Percentiles rank a stretch among this genome's conserved stretches.
phyloP scores from a whole-genome alignment of 53 echinoderm and acorn worm genomes.

The Henricia sp. region DNA sequence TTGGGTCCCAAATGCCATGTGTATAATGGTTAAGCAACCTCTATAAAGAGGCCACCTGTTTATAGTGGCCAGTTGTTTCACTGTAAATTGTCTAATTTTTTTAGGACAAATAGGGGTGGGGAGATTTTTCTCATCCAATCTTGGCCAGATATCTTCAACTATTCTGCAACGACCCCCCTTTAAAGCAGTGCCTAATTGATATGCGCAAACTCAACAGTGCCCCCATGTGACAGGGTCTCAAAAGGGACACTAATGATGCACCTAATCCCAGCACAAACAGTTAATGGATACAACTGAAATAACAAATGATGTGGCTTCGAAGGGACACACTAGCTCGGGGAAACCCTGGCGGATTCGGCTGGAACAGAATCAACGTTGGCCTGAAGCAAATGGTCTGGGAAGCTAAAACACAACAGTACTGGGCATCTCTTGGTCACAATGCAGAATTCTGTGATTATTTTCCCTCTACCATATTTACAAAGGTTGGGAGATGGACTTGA shows the following conservation, averaged over 20 bases:
- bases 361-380: constrained; percentile 42
- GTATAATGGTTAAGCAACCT: too few species aligned
- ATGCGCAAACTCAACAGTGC: constrained; percentile 35
- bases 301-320: constrained; percentile 47
- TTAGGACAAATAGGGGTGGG: background rate
- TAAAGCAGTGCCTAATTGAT: constrained; percentile 42
- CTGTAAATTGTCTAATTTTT: too few species aligned
- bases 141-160: background rate
- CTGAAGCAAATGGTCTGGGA: too few species aligned
- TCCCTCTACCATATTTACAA: too few species aligned
- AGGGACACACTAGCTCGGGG: constrained; percentile 28
- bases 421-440: too few species aligned
- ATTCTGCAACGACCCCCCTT: background rate
- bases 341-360: background rate
- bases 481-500: too few species aligned
- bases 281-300: constrained; percentile 65
- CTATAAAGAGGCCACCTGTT: too few species aligned
- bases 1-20: too few species aligned
- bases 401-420: too few species aligned
- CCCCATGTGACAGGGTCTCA: constrained; percentile 48
- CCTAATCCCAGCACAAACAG: constrained; percentile 65
- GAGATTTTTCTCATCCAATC: background rate
- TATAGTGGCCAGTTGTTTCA: too few species aligned
- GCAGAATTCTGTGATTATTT: too few species aligned
- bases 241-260: constrained; percentile 59